phyloP scores from a whole-genome alignment of 2,113 vertebrate species.

The Mus pahari region DNA sequence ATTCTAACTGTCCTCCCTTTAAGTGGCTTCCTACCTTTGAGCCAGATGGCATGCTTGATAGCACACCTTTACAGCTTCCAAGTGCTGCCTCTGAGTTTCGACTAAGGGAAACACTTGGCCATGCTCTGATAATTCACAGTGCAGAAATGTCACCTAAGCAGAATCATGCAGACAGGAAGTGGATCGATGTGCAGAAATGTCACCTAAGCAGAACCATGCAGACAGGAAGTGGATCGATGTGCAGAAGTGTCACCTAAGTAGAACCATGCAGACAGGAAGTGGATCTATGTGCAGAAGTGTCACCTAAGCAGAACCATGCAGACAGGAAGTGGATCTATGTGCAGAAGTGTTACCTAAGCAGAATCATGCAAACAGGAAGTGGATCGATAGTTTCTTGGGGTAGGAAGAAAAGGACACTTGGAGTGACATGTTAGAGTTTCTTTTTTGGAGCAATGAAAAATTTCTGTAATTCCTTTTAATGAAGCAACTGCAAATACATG shows the following conservation, averaged over 20 bases:
- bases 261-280: constrained; percentile 7
- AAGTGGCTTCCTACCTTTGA: constrained; percentile 57
- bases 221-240: constrained; percentile 15
- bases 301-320: not conserved
- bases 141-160: constrained; percentile 14
- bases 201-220: not conserved
- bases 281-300: not conserved
- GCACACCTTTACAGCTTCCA: constrained; percentile 17
- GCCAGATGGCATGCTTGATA: constrained; percentile 53
- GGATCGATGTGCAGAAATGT: not conserved
- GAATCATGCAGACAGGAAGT: constrained; percentile 8
- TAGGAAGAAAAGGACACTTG: not conserved
- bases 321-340: constrained; percentile 14
- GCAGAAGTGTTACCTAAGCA: constrained; percentile 11
- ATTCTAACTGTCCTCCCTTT: not conserved
- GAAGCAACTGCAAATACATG: not conserved
- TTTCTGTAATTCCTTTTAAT: not conserved
- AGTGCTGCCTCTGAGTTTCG: constrained; percentile 47
- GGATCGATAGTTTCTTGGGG: not conserved
- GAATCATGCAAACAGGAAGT: constrained; percentile 7
- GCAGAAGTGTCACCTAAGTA: constrained; percentile 13
- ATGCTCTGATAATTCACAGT: constrained; percentile 24
- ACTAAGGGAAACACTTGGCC: not conserved
- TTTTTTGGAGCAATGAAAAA: not conserved
- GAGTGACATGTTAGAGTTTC: not conserved